phyloP scores from a whole-genome alignment of 2,797 vertebrate species.

The Sebastes oblongus region DNA sequence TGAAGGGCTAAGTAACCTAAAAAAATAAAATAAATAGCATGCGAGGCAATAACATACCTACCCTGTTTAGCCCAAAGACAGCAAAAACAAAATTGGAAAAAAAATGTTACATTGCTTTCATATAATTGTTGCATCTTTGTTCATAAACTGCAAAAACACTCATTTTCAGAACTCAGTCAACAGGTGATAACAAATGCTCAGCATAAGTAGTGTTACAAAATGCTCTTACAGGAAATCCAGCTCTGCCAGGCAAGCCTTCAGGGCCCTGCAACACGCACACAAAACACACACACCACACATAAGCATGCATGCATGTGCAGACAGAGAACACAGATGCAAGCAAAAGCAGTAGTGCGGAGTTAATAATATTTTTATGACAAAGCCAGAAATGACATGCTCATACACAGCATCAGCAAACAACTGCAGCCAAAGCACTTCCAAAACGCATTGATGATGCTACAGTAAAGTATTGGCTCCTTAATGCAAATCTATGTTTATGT shows the following conservation, averaged over 20 bases:
- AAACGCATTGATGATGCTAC: not conserved
- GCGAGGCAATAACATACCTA: constrained; percentile 21
- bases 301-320: constrained; percentile 8
- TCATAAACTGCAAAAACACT: not conserved
- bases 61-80: constrained; percentile 28
- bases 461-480: not conserved
- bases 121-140: not conserved
- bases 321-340: not conserved
- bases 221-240: constrained; percentile 91
- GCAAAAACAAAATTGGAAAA: constrained; percentile 21
- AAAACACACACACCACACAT: constrained; percentile 19
- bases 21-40: not conserved
- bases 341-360: constrained; percentile 1
- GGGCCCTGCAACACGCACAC: constrained; percentile 84
- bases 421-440: not conserved
- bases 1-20: not conserved
- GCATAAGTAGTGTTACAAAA: constrained; percentile 4
- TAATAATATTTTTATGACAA: not conserved
- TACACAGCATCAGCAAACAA: not conserved
- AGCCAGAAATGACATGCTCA: constrained; percentile 4
- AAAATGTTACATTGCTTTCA: not conserved
- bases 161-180: not conserved
- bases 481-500: not conserved
- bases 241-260: constrained; percentile 87
- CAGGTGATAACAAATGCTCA: not conserved